phyloP scores from a whole-genome alignment of 2,113 vertebrate species.

The Columba livia region DNA sequence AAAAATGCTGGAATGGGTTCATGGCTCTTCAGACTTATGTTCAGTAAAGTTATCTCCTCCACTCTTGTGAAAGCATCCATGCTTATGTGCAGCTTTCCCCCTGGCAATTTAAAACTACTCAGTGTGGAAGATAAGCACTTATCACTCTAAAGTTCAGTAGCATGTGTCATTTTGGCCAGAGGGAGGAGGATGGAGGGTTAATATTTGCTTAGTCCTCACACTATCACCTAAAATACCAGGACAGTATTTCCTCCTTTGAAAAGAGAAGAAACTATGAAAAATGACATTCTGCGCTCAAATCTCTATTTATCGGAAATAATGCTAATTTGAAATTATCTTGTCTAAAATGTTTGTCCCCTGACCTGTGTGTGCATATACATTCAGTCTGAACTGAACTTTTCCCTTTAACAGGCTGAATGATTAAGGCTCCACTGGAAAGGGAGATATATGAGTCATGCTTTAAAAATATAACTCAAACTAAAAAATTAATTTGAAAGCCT shows the following conservation, averaged over 20 bases:
- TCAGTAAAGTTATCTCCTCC: background rate
- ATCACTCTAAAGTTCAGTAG: background rate
- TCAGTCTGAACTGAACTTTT: background rate
- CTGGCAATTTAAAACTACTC: background rate
- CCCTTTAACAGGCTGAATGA: background rate
- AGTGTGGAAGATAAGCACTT: background rate
- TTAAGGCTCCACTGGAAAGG: background rate
- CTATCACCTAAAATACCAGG: background rate
- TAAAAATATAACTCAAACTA: background rate
- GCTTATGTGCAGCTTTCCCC: background rate
- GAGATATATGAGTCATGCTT: background rate
- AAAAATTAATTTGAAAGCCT: background rate
- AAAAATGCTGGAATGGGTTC: background rate
- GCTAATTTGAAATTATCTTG: background rate
- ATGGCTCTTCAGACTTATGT: background rate
- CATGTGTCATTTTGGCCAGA: background rate
- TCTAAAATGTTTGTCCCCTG: background rate
- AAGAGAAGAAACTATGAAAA: background rate
- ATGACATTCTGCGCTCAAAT: background rate
- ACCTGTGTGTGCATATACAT: fast-evolving
- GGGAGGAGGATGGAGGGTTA: background rate
- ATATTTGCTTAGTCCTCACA: background rate
- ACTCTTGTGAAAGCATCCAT: background rate
- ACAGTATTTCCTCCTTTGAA: background rate
- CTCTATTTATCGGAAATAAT: background rate